These are phyloP conservation scores for Tiliacea citrago DNA, from an alignment of 2,888 invertebrate species.

Conservation along the genomic window DNA sequence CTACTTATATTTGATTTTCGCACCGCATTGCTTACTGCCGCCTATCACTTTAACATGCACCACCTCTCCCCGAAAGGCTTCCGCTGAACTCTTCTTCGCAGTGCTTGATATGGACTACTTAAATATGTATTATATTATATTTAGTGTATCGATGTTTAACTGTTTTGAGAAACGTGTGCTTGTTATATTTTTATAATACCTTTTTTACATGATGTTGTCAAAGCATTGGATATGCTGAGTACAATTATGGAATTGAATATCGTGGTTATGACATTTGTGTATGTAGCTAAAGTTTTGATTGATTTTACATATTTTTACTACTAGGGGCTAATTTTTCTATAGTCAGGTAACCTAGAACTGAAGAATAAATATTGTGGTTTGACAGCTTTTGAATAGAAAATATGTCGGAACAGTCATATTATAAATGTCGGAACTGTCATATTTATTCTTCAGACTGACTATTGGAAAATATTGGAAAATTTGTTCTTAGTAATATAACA, in stretches of 20 bases:
- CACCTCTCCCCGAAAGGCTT: slow-evolving; percentile 82
- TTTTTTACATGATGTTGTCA: slow-evolving; percentile 53
- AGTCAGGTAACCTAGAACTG: not conserved
- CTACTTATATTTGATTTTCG: slow-evolving; percentile 86
- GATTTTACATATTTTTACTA: slow-evolving; percentile 52
- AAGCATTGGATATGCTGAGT: slow-evolving; percentile 51
- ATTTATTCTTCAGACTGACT: not conserved
- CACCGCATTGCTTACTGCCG: slow-evolving; percentile 81
- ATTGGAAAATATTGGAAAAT: not conserved
- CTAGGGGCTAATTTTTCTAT: not conserved
- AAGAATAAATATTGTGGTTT: not conserved
- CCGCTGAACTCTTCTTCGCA: slow-evolving; percentile 71
- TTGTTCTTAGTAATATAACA: slow-evolving; percentile 29
- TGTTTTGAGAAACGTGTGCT: slow-evolving; percentile 59
- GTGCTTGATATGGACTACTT: slow-evolving; percentile 70
- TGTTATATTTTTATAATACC: slow-evolving; percentile 68
- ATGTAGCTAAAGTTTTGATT: slow-evolving; percentile 52
- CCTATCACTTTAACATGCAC: slow-evolving; percentile 86
- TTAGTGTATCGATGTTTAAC: slow-evolving; percentile 54
- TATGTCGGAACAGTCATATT: not conserved
- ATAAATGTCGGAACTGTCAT: not conserved
- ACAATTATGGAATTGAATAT: slow-evolving; percentile 64
- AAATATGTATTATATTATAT: slow-evolving; percentile 52
- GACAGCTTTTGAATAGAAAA: not conserved
- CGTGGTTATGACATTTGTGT: slow-evolving; percentile 46